These are phyloP conservation scores for Zootoca vivipara DNA, from an alignment of 2,113 vertebrate genomes.

Conservation along the genomic window DNA sequence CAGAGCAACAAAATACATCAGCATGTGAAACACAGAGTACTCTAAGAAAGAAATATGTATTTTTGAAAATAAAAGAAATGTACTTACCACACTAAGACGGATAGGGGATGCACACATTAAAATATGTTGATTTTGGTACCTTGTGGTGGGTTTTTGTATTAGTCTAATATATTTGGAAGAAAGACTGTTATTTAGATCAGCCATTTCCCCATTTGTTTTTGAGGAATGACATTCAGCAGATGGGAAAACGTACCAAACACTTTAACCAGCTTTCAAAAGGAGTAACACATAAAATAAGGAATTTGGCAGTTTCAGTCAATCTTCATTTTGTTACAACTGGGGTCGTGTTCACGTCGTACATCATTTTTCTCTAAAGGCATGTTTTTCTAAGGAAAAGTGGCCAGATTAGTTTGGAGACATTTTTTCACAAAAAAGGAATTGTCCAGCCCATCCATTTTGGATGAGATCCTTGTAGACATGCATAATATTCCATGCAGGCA, in stretches of 20 bases:
- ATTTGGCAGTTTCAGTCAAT: background rate
- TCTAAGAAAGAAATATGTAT: rapidly evolving
- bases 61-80: no score
- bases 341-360: background rate
- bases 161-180: background rate
- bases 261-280: background rate
- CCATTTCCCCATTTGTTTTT: background rate
- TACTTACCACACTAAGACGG: background rate
- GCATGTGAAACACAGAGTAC: background rate
- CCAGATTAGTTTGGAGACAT: background rate
- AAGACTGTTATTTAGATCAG: background rate
- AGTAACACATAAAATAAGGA: background rate
- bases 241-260: background rate
- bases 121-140: background rate
- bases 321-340: background rate
- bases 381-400: background rate
- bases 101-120: background rate
- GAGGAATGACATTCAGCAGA: background rate
- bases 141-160: background rate
- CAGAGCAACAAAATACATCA: background rate
- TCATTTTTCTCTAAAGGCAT: background rate
- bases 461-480: background rate
- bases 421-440: background rate
- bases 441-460: background rate
- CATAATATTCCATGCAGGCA: no score